Conservation (phyloP, 2,888 invertebrate species). For the Cenopis cana region DNA sequence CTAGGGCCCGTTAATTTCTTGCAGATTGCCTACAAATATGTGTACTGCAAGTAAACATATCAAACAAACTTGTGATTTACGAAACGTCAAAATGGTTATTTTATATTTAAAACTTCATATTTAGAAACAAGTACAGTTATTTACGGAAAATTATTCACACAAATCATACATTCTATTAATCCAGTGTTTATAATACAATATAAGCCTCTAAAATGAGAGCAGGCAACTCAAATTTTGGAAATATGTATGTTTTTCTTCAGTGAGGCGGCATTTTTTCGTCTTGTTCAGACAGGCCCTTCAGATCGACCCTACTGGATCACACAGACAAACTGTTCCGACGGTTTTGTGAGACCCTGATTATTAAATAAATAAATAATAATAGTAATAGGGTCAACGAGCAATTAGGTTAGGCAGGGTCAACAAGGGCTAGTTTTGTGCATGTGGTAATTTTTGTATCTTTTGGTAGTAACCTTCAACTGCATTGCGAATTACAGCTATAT, state of each 20-base stretch:
- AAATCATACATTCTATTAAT: no score
- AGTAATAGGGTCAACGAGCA: neutral
- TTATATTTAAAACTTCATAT: neutral
- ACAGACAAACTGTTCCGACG: no score
- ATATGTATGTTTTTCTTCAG: neutral
- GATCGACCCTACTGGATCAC: no score
- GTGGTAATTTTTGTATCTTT: neutral
- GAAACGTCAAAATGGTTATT: constrained; percentile 9
- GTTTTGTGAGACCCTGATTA: no score
- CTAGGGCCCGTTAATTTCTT: neutral
- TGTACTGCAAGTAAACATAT: constrained; percentile 2
- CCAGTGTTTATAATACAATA: no score
- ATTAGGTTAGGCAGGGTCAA: neutral
- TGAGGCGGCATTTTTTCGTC: neutral
- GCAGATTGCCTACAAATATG: neutral
- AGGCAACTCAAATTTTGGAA: no score
- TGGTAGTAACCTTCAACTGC: no score
- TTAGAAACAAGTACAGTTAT: no score
- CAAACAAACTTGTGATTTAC: neutral
- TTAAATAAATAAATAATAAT: no score
- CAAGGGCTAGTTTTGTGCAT: neutral
- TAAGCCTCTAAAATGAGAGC: no score
- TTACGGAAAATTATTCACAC: neutral
- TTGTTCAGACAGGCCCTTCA: neutral
- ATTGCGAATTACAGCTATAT: no score